Percentiles rank a stretch among this genome's conserved stretches.
These are phyloP conservation scores for Carcina quercana DNA, from an alignment of 2,888 invertebrate genomes.

Conservation along the genomic window DNA sequence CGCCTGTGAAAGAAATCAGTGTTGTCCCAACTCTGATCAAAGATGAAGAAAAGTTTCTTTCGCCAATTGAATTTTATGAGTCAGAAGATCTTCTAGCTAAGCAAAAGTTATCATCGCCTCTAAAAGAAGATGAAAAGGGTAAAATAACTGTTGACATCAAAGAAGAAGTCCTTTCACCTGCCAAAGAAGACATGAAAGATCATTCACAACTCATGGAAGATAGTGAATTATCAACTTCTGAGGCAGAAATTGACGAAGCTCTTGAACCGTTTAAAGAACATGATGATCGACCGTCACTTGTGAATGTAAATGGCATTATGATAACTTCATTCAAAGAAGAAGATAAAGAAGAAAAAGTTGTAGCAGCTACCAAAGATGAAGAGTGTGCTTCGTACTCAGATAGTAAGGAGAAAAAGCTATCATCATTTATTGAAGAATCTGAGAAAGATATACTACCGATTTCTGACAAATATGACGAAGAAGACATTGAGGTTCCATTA, in stretches of 20 bases:
- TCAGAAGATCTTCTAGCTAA: no score
- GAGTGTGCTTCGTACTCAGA: background rate
- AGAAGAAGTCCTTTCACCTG: background rate
- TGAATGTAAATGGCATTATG: constrained; percentile 5
- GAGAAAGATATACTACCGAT: no score
- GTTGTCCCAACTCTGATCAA: background rate
- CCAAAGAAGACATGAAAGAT: constrained; percentile 6
- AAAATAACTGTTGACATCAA: no score
- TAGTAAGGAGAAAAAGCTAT: background rate
- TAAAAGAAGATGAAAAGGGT: no score
- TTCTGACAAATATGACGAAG: no score
- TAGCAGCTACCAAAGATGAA: constrained; percentile 3
- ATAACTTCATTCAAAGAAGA: background rate
- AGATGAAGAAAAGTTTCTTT: background rate
- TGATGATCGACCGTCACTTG: background rate
- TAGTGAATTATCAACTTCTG: constrained; percentile 4
- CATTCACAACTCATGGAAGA: constrained; percentile 1
- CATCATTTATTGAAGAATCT: no score
- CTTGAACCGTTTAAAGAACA: no score
- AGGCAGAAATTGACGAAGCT: background rate
- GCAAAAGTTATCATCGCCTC: no score
- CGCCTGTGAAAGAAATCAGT: no score
- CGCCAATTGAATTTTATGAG: background rate
- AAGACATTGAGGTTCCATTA: background rate
- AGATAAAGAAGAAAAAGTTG: constrained; percentile 5